These are phyloP conservation scores for Limnephilus marmoratus DNA, from an alignment of 2,888 invertebrate genomes.

Conservation along the genomic window DNA sequence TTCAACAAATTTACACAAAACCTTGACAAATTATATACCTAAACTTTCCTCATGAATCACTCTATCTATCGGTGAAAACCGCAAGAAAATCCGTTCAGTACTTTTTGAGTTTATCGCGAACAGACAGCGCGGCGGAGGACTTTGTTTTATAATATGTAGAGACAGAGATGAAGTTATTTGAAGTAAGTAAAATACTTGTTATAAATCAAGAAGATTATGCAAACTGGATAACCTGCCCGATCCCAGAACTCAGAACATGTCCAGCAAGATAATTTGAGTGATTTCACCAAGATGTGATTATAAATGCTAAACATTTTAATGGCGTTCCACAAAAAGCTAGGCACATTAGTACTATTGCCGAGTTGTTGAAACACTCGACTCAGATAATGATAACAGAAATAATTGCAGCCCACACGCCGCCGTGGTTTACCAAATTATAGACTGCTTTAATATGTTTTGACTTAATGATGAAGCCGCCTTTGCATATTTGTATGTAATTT, in stretches of 20 bases:
- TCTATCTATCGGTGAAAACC: no score
- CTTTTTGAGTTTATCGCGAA: no score
- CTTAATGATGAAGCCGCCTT: constrained; percentile 39
- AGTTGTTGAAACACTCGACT: constrained; percentile 61
- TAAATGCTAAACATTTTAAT: constrained; percentile 2
- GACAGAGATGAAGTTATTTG: neutral
- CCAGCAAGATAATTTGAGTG: neutral
- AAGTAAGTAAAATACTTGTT: neutral
- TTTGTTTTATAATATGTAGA: no score
- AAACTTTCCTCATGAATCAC: no score
- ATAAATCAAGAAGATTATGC: neutral
- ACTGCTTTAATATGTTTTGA: constrained; percentile 49
- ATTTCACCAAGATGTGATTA: neutral
- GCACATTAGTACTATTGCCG: neutral
- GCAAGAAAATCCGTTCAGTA: no score
- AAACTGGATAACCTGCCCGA: neutral
- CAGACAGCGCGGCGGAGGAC: no score
- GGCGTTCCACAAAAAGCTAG: neutral
- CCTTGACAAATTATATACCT: no score
- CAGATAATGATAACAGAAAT: constrained; percentile 62
- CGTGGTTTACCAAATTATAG: constrained; percentile 59
- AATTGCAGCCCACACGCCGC: constrained; percentile 55
- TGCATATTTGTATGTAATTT: constrained; percentile 58
- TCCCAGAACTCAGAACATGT: neutral
- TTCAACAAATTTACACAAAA: no score